These are phyloP conservation scores for Porites australiensis DNA, from an alignment of 64 coral and sea anemone species.

Conservation along the genomic window DNA sequence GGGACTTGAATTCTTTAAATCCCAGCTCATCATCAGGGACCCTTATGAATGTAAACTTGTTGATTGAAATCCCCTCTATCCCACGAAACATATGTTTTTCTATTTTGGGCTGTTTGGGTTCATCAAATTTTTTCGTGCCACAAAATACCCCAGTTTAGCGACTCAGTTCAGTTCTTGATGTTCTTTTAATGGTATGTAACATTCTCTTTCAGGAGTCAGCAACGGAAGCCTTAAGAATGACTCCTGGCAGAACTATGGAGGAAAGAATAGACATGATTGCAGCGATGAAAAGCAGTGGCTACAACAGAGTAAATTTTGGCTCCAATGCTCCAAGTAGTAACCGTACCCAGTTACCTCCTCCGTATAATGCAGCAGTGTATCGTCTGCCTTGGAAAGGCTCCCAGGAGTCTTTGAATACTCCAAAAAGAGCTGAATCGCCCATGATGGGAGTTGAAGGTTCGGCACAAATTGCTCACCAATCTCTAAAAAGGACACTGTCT, in stretches of 20 bases:
- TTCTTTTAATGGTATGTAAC: not conserved
- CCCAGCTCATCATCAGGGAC: not conserved
- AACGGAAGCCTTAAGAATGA: constrained; percentile 66
- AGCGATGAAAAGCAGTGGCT: constrained; percentile 2
- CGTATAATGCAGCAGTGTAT: constrained; percentile 78
- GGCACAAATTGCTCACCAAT: too few species aligned
- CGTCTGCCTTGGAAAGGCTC: constrained; percentile 88
- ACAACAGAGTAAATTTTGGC: constrained; percentile 55
- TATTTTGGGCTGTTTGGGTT: not conserved
- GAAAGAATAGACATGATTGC: constrained; percentile 66
- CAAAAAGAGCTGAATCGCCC: constrained; percentile 84
- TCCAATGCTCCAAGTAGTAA: constrained; percentile 18
- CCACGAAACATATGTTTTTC: not conserved
- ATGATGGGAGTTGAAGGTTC: constrained; percentile 13
- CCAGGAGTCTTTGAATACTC: constrained; percentile 76
- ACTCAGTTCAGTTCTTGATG: not conserved
- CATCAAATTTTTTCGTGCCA: not conserved
- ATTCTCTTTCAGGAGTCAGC: constrained; percentile 69
- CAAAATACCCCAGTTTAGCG: not conserved
- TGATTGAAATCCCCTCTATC: not conserved
- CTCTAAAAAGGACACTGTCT: not conserved
- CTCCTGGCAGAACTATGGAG: constrained; percentile 78
- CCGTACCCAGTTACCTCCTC: constrained; percentile 64
- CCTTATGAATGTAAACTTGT: constrained; percentile 11
- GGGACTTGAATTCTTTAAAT: constrained; percentile 28